Base-by-base conservation (phyloP, 2,113 vertebrate species). In the Megatriorchis doriae region DNA sequence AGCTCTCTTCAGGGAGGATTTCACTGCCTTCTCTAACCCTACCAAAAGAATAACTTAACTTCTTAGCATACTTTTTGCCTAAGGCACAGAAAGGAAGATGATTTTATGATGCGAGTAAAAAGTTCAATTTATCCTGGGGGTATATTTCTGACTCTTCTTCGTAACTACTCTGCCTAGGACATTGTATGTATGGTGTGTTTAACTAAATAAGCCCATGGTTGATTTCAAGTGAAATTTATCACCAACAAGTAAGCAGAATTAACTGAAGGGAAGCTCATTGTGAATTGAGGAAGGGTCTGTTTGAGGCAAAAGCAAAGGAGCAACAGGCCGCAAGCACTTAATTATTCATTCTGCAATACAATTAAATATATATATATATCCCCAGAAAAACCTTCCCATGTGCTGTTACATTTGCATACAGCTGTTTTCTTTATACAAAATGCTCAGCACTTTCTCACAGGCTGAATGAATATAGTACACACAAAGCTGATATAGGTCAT, bases 181-280 rank as follows among this genome's bases (percentile, higher is more conserved):
- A 84, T 52, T 38, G 53, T 58, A 40, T 47, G 23, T 88, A 43
- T 86, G 42, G 42, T 86, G 84, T 88, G 84, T 95, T 97, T 97
- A 94, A 97, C 66, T 97, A 79, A 93, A 86, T 95, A 97, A 97
- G 80, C 48, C 53, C 7, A 21, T 91, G 78, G 88, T 72, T 88
- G 52, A 85, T 91, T 96, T 92, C 83, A 95, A 88, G 88, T 91
- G 48, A 88, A 92, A 94, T 86, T 92, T 91, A 53, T 61, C 73
- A 71, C 67, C 81, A 93, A 31, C 88, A 80, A 71, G 47, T 14
- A 97, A 82, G 86, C 36, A 84, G 53, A 91, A 94, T 74, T 95
- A 94, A 86, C 68, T 91, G 73, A 96, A 65, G 94, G 34, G 93
- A 97, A 97, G 95, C n/a, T 92, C 81, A 74, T 72, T 13, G 8